Conservation (phyloP, 2,113 vertebrate genomes). For the Helogale parvula region DNA sequence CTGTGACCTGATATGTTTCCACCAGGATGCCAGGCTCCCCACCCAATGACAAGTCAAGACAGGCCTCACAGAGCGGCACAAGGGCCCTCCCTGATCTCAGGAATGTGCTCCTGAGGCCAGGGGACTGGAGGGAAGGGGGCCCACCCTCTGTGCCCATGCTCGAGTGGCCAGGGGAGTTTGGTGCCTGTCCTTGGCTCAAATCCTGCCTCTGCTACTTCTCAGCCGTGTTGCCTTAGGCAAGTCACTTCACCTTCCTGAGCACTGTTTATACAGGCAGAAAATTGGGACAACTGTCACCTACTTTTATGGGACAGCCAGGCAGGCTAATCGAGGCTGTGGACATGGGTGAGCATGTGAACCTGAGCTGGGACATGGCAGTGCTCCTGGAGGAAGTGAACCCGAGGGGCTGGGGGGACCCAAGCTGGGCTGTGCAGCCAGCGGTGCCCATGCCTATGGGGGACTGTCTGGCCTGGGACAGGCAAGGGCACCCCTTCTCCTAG, state of each 20-base stretch:
- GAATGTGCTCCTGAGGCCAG: not conserved
- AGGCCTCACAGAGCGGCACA: not conserved
- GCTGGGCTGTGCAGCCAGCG: not conserved
- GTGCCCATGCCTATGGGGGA: rapidly evolving
- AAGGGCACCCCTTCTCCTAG: not conserved
- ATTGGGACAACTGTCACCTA: not conserved
- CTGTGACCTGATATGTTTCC: not conserved
- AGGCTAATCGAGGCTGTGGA: not conserved
- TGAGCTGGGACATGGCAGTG: not conserved
- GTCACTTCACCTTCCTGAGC: not conserved
- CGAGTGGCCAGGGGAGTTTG: not conserved
- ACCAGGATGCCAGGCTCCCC: not conserved
- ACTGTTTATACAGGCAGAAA: not conserved
- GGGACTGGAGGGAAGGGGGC: not conserved
- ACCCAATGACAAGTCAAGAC: not conserved
- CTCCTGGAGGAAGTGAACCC: not conserved
- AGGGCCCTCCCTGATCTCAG: not conserved
- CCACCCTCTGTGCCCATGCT: no score
- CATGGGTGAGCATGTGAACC: no score
- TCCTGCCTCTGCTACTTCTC: not conserved
- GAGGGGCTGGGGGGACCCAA: not conserved
- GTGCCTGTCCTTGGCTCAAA: not conserved
- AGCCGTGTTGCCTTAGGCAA: not conserved
- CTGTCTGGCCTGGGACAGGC: not conserved
- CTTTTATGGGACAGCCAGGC: not conserved